Percentiles rank a stretch among this genome's conserved stretches.
Evolutionary conservation across 37 sponge, comb jelly and placozoan species (phyloP).

Genomic region (Oscarella lobularis): DNA sequence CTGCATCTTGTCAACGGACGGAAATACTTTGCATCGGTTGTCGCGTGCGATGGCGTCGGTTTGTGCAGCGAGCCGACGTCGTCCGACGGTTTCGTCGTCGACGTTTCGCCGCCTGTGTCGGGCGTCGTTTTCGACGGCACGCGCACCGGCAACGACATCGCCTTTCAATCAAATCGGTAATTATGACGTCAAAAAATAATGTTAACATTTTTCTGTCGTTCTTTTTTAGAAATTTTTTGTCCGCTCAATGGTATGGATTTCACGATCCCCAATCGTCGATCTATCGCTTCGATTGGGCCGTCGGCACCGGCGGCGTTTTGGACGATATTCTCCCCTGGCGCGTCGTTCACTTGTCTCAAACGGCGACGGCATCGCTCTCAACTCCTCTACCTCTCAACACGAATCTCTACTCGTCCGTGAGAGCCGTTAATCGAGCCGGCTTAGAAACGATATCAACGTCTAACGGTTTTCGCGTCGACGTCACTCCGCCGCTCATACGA

Average conservation of each 20-base stretch:
- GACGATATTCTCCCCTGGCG: conserved; percentile 19
- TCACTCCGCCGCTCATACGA: conserved; percentile 11
- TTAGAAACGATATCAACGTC: background rate
- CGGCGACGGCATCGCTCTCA: conserved; percentile 7
- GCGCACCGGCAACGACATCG: conserved; percentile 12
- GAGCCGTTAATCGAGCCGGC: background rate
- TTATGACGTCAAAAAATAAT: background rate
- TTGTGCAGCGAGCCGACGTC: background rate
- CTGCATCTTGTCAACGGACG: too few species aligned
- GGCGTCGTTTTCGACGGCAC: conserved; percentile 40
- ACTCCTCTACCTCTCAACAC: conserved; percentile 3
- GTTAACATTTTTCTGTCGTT: background rate
- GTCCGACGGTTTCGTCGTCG: background rate
- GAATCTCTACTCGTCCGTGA: background rate
- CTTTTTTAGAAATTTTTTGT: conserved; percentile 15
- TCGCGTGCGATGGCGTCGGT: background rate
- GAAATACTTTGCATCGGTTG: background rate
- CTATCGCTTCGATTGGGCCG: conserved; percentile 17
- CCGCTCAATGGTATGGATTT: conserved; percentile 57
- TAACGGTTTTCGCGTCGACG: conserved; percentile 23
- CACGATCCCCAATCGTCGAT: conserved; percentile 49
- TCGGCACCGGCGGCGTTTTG: conserved; percentile 31
- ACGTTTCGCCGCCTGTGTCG: background rate
- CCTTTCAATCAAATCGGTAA: conserved; percentile 40
- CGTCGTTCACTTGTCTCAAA: conserved; percentile 12